Conservation (phyloP, 2,797 vertebrate genomes). For the Menidia menidia region DNA sequence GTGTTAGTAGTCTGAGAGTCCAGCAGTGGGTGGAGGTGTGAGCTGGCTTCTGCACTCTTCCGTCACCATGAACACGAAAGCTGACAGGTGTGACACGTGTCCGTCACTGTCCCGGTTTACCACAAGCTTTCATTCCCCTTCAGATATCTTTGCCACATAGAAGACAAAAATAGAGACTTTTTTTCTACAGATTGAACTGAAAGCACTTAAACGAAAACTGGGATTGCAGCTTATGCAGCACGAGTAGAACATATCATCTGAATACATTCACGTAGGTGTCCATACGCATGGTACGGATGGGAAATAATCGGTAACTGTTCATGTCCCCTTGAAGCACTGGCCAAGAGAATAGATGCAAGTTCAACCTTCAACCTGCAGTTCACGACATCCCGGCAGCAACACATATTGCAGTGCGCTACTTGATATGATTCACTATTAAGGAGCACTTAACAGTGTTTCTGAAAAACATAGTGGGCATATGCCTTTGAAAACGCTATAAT, state of each 20-base stretch:
- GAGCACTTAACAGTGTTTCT: conserved; percentile 83
- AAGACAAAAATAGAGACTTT: conserved; percentile 55
- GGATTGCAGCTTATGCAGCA: conserved; percentile 73
- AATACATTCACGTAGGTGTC: conserved; percentile 82
- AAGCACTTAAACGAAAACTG: conserved; percentile 70
- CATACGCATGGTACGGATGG: conserved; percentile 62
- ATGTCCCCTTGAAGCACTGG: conserved; percentile 65
- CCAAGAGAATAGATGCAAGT: conserved; percentile 52
- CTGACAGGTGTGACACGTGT: conserved; percentile 27
- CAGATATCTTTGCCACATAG: conserved; percentile 64
- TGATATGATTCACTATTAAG: conserved; percentile 81
- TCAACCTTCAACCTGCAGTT: conserved; percentile 52
- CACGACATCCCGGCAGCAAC: conserved; percentile 61
- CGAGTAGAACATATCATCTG: conserved; percentile 74
- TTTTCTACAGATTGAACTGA: conserved; percentile 66
- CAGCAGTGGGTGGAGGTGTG: conserved; percentile 53
- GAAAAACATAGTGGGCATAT: conserved; percentile 70
- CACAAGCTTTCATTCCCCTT: conserved; percentile 31
- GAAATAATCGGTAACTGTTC: conserved; percentile 58
- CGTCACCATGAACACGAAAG: conserved; percentile 35
- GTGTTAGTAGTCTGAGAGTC: conserved; percentile 44
- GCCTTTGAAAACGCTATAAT: conserved; percentile 78
- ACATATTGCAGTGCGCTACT: conserved; percentile 58
- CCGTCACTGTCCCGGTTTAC: conserved; percentile 46
- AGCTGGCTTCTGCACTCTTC: conserved; percentile 48